Evolutionary conservation across 2,113 vertebrate genomes (phyloP), one percentile per base, ranked within the genome.

Genomic region (Corythornis cristatus): DNA sequence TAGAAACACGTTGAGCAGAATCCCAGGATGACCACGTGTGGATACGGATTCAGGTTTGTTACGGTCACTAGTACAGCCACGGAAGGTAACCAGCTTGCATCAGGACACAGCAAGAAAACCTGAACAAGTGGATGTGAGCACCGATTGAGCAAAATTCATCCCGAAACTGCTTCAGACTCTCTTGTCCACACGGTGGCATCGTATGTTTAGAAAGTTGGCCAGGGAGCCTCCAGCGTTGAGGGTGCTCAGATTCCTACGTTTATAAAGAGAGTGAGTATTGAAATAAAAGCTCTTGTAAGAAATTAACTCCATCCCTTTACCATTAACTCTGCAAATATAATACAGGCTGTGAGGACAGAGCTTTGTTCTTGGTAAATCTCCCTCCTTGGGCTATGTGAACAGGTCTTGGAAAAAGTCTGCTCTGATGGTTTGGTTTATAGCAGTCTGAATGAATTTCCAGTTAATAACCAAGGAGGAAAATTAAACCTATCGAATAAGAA

Each of bases 141-240:
- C 25, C 37, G 50, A 40, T 48, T 37, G 45, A n/a, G 11, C 45
- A 6, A 35, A 45, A 51, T 23, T 72, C 15, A 15, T 21, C 11
- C 22, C 40, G 43, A 83, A 90, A 15, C 54, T 82, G 94, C 81
- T 53, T 51, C 70, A 61, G n/a, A n/a, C 14, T 5, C 1, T 2
- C 11, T 75, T 78, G 66, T 57, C 93, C 93, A 92, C 94, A 61
- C 28, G 94, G 62, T 93, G 95, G 89, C 94, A 86, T 6, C 4
- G 8, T 48, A 4, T 0, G 84, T 28, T 96, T 77, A 58, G 56
- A 15, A 79, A 93, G 75, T 26, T 37, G 14, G 2, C 26, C 26
- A 43, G 3, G 18, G 3, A 19, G 42, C 15, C 22, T 18, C 4
- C 40, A 0, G 9, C 1, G 28, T 13, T 61, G 9, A 3, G 0